Evolutionary conservation across 92 coral and sea anemone species (phyloP).

Genomic region (Porites divaricata): DNA sequence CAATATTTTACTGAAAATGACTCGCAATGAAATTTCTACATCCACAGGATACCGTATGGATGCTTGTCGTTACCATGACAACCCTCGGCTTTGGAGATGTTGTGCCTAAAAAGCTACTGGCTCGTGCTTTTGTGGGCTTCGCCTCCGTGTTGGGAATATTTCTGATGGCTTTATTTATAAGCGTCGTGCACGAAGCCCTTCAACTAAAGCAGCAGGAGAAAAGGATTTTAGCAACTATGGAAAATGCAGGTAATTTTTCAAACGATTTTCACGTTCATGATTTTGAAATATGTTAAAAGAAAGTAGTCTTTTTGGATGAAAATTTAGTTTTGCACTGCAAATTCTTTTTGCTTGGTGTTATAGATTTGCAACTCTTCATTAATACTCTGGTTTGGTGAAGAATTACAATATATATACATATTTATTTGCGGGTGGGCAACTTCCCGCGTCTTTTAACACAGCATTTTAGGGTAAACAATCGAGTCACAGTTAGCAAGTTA

Average conservation of each 20-base stretch:
- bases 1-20: too few relatives aligned
- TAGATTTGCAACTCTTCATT: too few relatives aligned
- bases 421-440: too few relatives aligned
- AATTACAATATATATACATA: too few relatives aligned
- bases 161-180: conserved; percentile 94
- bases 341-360: too few relatives aligned
- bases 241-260: conserved; percentile 84
- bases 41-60: conserved; percentile 93
- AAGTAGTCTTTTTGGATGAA: too few relatives aligned
- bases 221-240: conserved; percentile 89
- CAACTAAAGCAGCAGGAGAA: conserved; percentile 95
- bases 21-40: background rate
- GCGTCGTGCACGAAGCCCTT: conserved; percentile 91
- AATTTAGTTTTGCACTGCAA: too few relatives aligned
- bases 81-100: conserved; percentile 98
- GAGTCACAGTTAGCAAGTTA: too few relatives aligned
- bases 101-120: conserved; percentile 84
- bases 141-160: conserved; percentile 96
- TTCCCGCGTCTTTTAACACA: too few relatives aligned
- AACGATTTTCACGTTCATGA: background rate
- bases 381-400: too few relatives aligned
- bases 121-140: conserved; percentile 92
- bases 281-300: too few relatives aligned
- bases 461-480: too few relatives aligned
- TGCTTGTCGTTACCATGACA: conserved; percentile 99